A percentile compares a stretch with the other conserved stretches of the same genome.
phyloP scores from a whole-genome alignment of 2,888 invertebrate species.

The Napeogenes inachia region DNA sequence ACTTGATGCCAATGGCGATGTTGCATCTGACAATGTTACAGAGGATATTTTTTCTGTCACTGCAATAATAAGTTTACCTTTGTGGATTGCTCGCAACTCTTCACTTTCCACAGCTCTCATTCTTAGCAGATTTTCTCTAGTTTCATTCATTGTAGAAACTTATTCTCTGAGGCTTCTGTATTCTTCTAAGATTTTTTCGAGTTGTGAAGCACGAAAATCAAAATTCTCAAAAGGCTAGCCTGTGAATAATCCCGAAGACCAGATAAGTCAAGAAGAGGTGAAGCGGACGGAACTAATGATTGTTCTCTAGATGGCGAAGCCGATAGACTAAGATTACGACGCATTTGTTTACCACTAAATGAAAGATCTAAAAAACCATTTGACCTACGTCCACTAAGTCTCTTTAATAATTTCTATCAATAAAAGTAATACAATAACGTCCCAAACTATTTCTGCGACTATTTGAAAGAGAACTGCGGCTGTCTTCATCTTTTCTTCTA shows the following conservation, averaged over 20 bases:
- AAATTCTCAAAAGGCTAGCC: slow-evolving; percentile 77
- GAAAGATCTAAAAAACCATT: slow-evolving; percentile 84
- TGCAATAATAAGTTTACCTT: slow-evolving; percentile 75
- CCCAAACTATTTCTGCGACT: slow-evolving; percentile 85
- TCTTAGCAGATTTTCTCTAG: slow-evolving; percentile 81
- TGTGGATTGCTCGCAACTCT: slow-evolving; percentile 74
- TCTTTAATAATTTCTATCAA: slow-evolving; percentile 57
- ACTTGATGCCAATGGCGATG: slow-evolving; percentile 62
- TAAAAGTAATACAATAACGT: slow-evolving; percentile 77
- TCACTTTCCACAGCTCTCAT: slow-evolving; percentile 70
- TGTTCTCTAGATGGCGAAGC: slow-evolving; percentile 80
- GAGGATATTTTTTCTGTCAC: slow-evolving; percentile 72
- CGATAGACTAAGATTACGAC: slow-evolving; percentile 79
- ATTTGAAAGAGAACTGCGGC: slow-evolving; percentile 84
- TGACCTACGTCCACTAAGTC: slow-evolving; percentile 75
- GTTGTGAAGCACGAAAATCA: slow-evolving; percentile 87
- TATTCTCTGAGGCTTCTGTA: slow-evolving; percentile 87
- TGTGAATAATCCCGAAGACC: slow-evolving; percentile 72
- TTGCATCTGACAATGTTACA: slow-evolving; percentile 60
- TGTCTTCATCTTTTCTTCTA: slow-evolving; percentile 78
- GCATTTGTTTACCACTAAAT: slow-evolving; percentile 63
- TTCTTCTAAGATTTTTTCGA: slow-evolving; percentile 88
- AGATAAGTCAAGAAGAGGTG: slow-evolving; percentile 79
- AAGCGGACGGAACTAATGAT: slow-evolving; percentile 71
- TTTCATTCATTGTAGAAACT: slow-evolving; percentile 87